Evolutionary conservation across 2,888 invertebrate species (phyloP), one percentile per base, ranked within the genome.

Genomic region (Lepidochrysops patricia): DNA sequence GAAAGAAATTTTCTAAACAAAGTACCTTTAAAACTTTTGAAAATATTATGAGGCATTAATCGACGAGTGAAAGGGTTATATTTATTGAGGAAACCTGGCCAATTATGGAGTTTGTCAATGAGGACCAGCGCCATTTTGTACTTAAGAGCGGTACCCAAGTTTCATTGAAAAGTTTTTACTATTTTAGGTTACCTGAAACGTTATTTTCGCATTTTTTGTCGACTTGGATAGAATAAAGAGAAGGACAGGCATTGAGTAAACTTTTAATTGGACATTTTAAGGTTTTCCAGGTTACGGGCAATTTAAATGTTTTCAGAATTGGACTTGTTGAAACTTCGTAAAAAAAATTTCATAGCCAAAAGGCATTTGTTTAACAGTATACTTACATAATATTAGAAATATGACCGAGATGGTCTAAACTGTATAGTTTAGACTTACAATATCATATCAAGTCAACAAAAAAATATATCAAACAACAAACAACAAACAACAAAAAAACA

Each of bases 41-140:
- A 54, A 54, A 54, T 32, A 54, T 54, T 29, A 12, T 12, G 12
- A 29, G 13, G 29, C n/a, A 29, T 54, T 58, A 50, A 52, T 58
- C 26, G 58, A 15, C 15, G 12, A 13, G 32, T 58, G 50, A 32
- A 58, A 52, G 50, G 58, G 35, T 34, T 58, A 52, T 26, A 58
- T 58, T 54, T 54, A 35, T 58, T 58, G 50, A 35, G 58, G 37
- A 52, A 50, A 35, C 26, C 52, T 25, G 26, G 58, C 50, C 54
- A 58, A 58, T 58, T 58, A 58, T 58, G 26, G 58, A 58, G 58
- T 58, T 58, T 58, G 58, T 58, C 58, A 58, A 58, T 58, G 34
- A 58, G 58, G 50, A 52, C 50, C 34, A 34, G 25, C 58, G 58
- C 58, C 35, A 58, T 58, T 52, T 58, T 58, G 34, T 19, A 19